These are phyloP conservation scores for Arctocebus calabarensis DNA, from an alignment of 2,797 vertebrate genomes.

Conservation along the genomic window DNA sequence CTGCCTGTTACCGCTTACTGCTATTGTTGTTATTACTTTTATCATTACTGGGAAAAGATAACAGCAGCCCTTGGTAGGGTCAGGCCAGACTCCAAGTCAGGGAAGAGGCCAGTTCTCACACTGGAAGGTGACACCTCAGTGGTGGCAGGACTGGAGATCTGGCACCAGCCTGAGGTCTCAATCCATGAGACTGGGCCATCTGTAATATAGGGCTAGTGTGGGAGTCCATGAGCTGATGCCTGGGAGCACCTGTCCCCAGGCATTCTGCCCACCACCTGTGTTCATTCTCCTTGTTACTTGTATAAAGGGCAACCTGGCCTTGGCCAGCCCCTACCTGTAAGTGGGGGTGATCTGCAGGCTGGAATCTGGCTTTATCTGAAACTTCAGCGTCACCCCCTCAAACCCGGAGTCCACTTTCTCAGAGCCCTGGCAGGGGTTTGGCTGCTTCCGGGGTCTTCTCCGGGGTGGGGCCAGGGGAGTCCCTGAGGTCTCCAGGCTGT, in stretches of 20 bases:
- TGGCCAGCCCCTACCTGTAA: slow-evolving; percentile 87
- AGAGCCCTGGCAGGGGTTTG: slow-evolving; percentile 87
- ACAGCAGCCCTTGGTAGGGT: background rate
- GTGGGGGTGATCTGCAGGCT: slow-evolving; percentile 90
- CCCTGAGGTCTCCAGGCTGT: slow-evolving; percentile 66
- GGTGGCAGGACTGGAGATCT: too few species aligned
- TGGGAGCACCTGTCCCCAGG: background rate
- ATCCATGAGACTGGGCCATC: background rate
- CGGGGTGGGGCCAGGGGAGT: background rate
- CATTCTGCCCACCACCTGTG: background rate
- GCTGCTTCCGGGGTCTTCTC: slow-evolving; percentile 90
- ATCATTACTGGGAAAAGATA: background rate
- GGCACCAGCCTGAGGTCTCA: background rate
- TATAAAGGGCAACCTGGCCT: background rate
- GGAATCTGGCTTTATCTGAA: slow-evolving; percentile 86
- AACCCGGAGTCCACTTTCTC: slow-evolving; percentile 90
- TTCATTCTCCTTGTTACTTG: background rate
- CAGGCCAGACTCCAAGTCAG: background rate
- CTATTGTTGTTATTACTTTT: background rate
- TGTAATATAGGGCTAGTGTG: background rate
- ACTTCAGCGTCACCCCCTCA: slow-evolving; percentile 92
- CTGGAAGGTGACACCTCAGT: background rate
- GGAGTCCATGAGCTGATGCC: background rate
- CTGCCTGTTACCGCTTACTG: background rate
- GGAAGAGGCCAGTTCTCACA: background rate